These are phyloP conservation scores for Brenthis ino DNA, from an alignment of 2,888 invertebrate species.

Conservation along the genomic window DNA sequence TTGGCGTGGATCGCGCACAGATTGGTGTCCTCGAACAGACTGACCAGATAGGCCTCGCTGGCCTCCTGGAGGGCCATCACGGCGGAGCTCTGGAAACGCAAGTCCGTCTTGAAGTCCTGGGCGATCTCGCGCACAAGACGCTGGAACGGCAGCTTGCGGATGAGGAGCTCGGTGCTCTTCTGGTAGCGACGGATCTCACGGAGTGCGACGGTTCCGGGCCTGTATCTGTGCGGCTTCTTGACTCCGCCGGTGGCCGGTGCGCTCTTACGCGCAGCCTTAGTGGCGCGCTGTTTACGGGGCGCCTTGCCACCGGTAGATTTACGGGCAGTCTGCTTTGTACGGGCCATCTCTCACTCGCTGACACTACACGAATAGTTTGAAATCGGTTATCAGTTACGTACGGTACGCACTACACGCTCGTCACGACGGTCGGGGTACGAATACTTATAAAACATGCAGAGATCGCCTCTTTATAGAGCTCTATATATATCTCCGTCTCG, in stretches of 20 bases:
- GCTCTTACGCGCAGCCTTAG: conserved; percentile 87
- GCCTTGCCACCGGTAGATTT: conserved; percentile 82
- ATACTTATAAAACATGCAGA: too few relatives aligned
- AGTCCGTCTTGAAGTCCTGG: conserved; percentile 91
- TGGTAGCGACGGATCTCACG: conserved; percentile 78
- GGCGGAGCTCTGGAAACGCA: conserved; percentile 75
- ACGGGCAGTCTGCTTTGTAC: conserved; percentile 88
- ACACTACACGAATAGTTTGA: neutral
- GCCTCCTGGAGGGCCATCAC: conserved; percentile 82
- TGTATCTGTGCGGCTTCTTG: conserved; percentile 87
- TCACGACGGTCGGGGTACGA: too few relatives aligned
- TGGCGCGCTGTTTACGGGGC: conserved; percentile 86
- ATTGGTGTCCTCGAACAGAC: conserved; percentile 82
- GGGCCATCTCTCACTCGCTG: conserved; percentile 80
- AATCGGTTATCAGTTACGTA: too few relatives aligned
- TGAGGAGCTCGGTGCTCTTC: conserved; percentile 22
- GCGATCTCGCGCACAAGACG: conserved; percentile 81
- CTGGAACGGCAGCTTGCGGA: neutral
- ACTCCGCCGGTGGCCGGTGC: conserved; percentile 88
- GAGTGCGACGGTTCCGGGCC: conserved; percentile 86
- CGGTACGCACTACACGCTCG: too few relatives aligned
- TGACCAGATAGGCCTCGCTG: conserved; percentile 91
- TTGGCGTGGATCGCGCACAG: conserved; percentile 87
- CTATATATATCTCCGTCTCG: too few relatives aligned
- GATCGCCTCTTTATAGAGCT: too few relatives aligned